Conservation (phyloP, 2,888 invertebrate species). For the Drosophila mulleri region DNA sequence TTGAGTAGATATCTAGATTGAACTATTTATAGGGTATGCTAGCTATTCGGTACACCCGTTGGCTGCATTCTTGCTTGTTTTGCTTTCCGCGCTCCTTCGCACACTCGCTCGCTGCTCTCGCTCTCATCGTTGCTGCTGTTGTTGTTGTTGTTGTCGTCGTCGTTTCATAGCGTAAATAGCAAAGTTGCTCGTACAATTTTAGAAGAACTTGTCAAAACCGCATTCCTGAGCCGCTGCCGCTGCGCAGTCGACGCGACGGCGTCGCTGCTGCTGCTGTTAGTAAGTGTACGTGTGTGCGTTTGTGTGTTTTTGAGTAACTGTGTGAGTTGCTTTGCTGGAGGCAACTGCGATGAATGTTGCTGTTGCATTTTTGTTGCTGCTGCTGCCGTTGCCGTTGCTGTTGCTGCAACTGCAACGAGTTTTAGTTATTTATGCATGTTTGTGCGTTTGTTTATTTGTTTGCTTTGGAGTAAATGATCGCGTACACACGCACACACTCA, state of each 20-base stretch:
- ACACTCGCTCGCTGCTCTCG: slow-evolving; percentile 54
- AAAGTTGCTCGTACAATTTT: slow-evolving; percentile 84
- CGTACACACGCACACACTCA: slow-evolving; percentile 57
- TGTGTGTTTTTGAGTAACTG: slow-evolving; percentile 30
- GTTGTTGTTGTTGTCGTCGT: slow-evolving; percentile 50
- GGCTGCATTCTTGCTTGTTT: slow-evolving; percentile 67
- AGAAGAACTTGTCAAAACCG: slow-evolving; percentile 85
- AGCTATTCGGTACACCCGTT: slow-evolving; percentile 4
- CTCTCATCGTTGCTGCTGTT: slow-evolving; percentile 38
- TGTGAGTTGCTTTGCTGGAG: slow-evolving; percentile 75
- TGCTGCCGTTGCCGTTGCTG: slow-evolving; percentile 31
- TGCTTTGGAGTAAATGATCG: slow-evolving; percentile 82
- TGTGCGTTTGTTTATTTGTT: slow-evolving; percentile 78
- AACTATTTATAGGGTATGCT: slow-evolving; percentile 33
- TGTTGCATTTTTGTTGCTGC: slow-evolving; percentile 54
- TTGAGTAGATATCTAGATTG: background rate
- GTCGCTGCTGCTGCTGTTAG: slow-evolving; percentile 11
- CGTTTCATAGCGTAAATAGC: slow-evolving; percentile 82
- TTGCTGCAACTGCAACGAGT: slow-evolving; percentile 78
- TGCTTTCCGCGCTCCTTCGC: slow-evolving; percentile 81
- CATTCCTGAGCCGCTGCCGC: slow-evolving; percentile 79
- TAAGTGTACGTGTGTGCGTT: slow-evolving; percentile 23
- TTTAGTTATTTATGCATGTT: slow-evolving; percentile 81
- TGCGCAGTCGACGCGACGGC: slow-evolving; percentile 51
- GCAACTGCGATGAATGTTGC: slow-evolving; percentile 53